These are phyloP conservation scores for Phymastichus coffea DNA, from an alignment of 1,140 invertebrate genomes.

Conservation along the genomic window DNA sequence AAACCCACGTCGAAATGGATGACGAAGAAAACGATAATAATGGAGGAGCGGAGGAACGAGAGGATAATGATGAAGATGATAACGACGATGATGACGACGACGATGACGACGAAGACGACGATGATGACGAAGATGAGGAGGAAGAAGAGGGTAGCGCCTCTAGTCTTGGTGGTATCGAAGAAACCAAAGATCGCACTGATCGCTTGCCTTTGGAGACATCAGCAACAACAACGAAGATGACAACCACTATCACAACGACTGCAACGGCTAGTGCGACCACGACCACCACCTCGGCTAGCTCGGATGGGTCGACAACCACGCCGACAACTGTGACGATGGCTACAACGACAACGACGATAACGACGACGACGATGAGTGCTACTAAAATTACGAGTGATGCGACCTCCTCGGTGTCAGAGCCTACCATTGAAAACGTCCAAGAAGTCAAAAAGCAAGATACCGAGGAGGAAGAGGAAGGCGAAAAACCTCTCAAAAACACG, in stretches of 20 bases:
- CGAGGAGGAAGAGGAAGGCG: constrained; percentile 27
- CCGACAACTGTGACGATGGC: neutral
- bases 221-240: constrained; percentile 23
- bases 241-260: constrained; percentile 1
- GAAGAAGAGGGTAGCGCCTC: constrained; percentile 25
- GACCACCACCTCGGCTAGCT: neutral
- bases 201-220: constrained; percentile 20
- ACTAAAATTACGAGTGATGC: no score
- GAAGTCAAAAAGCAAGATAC: constrained; percentile 14
- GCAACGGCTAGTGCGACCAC: neutral
- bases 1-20: neutral
- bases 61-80: constrained; percentile 33
- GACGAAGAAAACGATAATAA: constrained; percentile 28
- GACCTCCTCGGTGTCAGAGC: no score
- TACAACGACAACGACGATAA: neutral
- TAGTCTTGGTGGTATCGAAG: constrained; percentile 5
- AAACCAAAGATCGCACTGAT: constrained; percentile 11
- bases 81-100: constrained; percentile 35
- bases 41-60: constrained; percentile 34
- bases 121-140: no score
- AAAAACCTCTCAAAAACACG: constrained; percentile 14
- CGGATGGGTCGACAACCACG: neutral
- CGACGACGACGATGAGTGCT: no score
- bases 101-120: constrained; percentile 29
- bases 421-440: no score